Percentiles rank a stretch among this genome's conserved stretches.
Evolutionary conservation across 2,797 vertebrate species (phyloP).

Genomic region (Helarctos malayanus): DNA sequence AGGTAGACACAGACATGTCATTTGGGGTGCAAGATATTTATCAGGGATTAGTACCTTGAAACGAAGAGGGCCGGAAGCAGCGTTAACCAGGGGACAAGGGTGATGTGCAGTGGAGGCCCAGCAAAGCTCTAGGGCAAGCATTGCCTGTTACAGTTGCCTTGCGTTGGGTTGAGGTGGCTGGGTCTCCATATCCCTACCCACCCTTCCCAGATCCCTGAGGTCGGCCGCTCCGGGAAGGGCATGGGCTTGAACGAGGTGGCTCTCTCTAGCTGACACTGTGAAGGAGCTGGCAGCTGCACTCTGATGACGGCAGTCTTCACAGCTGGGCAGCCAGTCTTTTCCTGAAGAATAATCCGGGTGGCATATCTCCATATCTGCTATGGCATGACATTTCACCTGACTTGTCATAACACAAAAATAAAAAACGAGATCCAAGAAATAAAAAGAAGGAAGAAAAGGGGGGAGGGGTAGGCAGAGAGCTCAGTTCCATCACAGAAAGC

Average conservation of each 20-base stretch:
- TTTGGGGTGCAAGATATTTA: not conserved
- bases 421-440: not conserved
- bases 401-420: not conserved
- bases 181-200: not conserved
- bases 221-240: not conserved
- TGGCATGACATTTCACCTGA: not conserved
- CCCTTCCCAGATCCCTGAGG: accelerated
- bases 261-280: not conserved
- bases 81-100: not conserved
- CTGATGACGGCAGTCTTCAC: not conserved
- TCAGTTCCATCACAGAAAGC: not conserved
- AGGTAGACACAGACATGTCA: not conserved
- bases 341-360: not conserved
- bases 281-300: not conserved
- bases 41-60: not conserved
- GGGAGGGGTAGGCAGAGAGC: not conserved
- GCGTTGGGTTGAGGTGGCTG: not conserved
- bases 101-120: not conserved
- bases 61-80: not conserved
- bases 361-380: not conserved
- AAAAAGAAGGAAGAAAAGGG: not conserved
- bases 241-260: too few relatives aligned
- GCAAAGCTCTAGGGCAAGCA: not conserved
- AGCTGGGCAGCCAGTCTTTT: not conserved
- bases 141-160: not conserved